Conservation (phyloP, 2,797 vertebrate species). For the Acrossocheilus wenchowensis region DNA sequence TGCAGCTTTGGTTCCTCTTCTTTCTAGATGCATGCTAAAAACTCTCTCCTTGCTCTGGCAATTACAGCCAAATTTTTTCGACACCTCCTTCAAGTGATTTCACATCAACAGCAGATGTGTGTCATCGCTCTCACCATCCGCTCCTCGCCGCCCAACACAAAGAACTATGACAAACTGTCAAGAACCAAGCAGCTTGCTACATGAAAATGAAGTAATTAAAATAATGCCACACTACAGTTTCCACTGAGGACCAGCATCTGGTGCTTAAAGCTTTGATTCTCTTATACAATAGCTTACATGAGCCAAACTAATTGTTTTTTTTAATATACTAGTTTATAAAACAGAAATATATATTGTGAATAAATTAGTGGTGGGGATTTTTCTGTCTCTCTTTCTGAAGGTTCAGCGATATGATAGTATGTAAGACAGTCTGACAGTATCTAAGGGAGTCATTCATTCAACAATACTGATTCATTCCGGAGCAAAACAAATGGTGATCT, state of each 20-base stretch:
- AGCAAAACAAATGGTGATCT: background rate
- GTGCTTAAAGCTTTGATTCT: constrained; percentile 46
- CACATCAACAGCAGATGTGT: constrained; percentile 66
- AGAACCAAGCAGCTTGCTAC: constrained; percentile 60
- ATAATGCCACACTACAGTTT: constrained; percentile 67
- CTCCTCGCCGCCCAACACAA: constrained; percentile 54
- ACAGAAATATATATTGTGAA: background rate
- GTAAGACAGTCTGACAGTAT: too few species aligned
- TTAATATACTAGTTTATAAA: background rate
- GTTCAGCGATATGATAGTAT: background rate
- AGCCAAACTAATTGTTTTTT: background rate
- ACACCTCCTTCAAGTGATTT: constrained; percentile 70
- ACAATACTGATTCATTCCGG: background rate
- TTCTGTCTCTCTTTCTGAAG: background rate
- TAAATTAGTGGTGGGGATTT: background rate
- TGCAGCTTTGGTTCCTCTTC: constrained; percentile 66
- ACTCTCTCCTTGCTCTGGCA: constrained; percentile 60
- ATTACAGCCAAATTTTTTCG: constrained; percentile 67
- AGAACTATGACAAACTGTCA: constrained; percentile 65
- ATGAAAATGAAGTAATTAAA: constrained; percentile 72
- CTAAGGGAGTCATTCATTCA: background rate
- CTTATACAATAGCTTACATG: constrained; percentile 28
- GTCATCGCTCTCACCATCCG: constrained; percentile 41
- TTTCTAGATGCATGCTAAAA: constrained; percentile 64
- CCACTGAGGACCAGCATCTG: constrained; percentile 62